Base-by-base conservation (phyloP, 1,140 invertebrate species). In the Penaeus japonicus region DNA sequence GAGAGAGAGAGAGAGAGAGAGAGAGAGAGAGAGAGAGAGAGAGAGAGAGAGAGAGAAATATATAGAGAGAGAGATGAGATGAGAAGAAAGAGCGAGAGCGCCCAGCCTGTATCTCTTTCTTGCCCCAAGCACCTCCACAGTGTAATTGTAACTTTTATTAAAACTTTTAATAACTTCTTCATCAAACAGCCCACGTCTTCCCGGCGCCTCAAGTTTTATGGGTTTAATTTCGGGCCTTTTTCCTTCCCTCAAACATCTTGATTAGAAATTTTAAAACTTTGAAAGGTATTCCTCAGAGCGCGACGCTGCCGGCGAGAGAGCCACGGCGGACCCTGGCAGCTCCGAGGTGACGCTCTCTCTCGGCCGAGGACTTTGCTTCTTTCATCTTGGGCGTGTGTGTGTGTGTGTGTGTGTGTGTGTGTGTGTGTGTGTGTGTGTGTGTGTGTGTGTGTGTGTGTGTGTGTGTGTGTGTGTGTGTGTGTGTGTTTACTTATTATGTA, bases 141-240 rank as follows among this genome's bases (percentile, higher is more conserved):
- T 88, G 86, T 88, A 88, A 88, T 88, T 88, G 86, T 88, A 88
- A 88, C 86, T 88, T 88, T 88, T 88, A 88, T 62, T 88, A 88
- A 88, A 88, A 88, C 80, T 88, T 88, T 88, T 83, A 88, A 83
- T 83, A 83, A 88, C 79, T 88, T 88, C 86, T 88, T 88, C 86
- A 88, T 88, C 86, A 88, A 88, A 88, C 86, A 83, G 80, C 62
- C 80, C 30, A 82, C 79, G 86, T 85, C 84, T 85, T 85, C 84
- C 73, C 12, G 73, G 84, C 84, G 84, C 83, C 86, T 88, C 86
- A 88, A 88, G 86, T 88, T 88, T 88, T 88, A 88, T 83, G 79
- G 80, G 54, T 88, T 88, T 88, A 83, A 83, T 88, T 88, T 88
- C 86, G 55, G 30, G n/a, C 65, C 57, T 82, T 75, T 30, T 82